phyloP scores from a whole-genome alignment of 1,140 invertebrate species.

The Polypedilum pembai region DNA sequence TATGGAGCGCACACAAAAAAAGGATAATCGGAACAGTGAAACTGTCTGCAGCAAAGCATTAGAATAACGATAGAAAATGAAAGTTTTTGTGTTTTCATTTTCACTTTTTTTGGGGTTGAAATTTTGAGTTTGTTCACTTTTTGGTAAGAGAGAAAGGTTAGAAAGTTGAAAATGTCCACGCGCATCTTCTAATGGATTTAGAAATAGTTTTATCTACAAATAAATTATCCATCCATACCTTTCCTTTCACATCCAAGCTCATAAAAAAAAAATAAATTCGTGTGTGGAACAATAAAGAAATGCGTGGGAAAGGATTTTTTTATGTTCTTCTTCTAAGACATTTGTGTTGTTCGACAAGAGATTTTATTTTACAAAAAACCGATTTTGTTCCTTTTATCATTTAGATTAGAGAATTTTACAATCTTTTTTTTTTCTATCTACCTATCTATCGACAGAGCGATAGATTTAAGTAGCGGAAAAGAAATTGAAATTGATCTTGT shows the following conservation, averaged over 20 bases:
- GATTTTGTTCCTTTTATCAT: too few relatives aligned
- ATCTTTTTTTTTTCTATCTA: too few relatives aligned
- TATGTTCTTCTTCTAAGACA: neutral
- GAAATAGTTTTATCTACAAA: neutral
- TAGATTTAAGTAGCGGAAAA: too few relatives aligned
- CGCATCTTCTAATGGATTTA: neutral
- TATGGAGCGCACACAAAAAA: neutral
- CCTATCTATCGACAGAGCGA: too few relatives aligned
- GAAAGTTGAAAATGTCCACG: neutral
- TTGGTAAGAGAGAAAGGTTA: neutral
- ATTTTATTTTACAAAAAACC: too few relatives aligned
- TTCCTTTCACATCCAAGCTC: neutral
- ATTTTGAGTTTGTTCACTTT: neutral
- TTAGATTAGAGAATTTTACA: too few relatives aligned
- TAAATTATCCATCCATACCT: neutral
- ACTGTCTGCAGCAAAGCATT: slow-evolving; percentile 3
- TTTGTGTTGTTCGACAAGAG: too few relatives aligned
- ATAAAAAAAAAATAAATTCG: neutral
- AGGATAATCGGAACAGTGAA: slow-evolving; percentile 4
- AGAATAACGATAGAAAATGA: slow-evolving; percentile 18
- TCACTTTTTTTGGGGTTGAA: neutral
- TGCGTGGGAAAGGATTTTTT: slow-evolving; percentile 16
- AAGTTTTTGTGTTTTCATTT: slow-evolving; percentile 19
- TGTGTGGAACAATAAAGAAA: neutral
- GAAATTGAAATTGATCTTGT: too few relatives aligned